Conservation (phyloP, 2,888 invertebrate species). For the Nemurella pictetii region DNA sequence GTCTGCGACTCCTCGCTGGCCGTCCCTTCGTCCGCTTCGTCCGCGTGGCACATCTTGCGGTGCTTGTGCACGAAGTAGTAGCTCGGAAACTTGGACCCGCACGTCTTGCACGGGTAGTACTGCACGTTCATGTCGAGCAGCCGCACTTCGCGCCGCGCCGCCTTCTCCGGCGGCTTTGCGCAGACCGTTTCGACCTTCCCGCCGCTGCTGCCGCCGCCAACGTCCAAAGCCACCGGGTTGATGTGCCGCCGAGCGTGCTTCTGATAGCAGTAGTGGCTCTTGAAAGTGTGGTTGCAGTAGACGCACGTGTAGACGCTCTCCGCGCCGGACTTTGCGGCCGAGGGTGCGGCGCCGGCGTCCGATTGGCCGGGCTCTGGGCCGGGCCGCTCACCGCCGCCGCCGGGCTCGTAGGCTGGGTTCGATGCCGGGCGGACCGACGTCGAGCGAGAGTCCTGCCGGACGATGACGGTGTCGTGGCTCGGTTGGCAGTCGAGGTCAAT, state of each 20-base stretch:
- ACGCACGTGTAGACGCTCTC: slow-evolving; percentile 64
- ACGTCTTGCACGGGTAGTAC: slow-evolving; percentile 91
- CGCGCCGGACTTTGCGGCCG: slow-evolving; percentile 31
- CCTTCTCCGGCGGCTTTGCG: slow-evolving; percentile 43
- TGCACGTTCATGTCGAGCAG: slow-evolving; percentile 78
- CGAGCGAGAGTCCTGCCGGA: background rate
- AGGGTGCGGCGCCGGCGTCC: slow-evolving; percentile 43
- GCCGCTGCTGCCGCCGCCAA: slow-evolving; percentile 47
- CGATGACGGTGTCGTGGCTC: background rate
- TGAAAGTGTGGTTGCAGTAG: slow-evolving; percentile 78
- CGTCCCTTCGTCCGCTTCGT: slow-evolving; percentile 54
- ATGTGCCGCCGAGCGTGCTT: slow-evolving; percentile 73
- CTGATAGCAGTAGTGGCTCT: slow-evolving; percentile 83
- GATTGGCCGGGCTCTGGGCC: background rate
- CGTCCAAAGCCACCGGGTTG: slow-evolving; percentile 62
- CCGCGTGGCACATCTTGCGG: slow-evolving; percentile 80
- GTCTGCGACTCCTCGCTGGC: slow-evolving; percentile 48
- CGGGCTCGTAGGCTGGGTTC: background rate
- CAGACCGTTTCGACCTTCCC: slow-evolving; percentile 34
- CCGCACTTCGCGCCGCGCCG: slow-evolving; percentile 59
- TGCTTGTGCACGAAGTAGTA: slow-evolving; percentile 95
- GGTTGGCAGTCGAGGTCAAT: background rate
- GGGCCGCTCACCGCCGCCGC: background rate
- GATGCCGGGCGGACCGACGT: background rate
- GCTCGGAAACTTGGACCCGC: slow-evolving; percentile 89